Percentiles rank a stretch among this genome's conserved stretches.
Conservation (phyloP, 2,888 invertebrate genomes). For the Abrostola tripartita region DNA sequence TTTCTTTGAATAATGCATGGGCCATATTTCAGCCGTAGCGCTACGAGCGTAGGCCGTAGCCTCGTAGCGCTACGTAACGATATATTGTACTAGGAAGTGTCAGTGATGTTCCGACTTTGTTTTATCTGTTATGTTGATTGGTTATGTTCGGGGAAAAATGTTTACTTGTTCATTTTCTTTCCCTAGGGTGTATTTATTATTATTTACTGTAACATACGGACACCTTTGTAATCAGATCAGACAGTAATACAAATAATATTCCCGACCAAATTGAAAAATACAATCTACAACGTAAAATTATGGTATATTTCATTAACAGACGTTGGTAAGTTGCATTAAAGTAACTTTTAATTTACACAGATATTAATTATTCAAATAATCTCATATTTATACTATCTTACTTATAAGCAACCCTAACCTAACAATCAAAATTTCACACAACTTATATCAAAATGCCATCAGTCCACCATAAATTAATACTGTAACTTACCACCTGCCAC, state of each 20-base stretch:
- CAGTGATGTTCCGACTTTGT: constrained; percentile 68
- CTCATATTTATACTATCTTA: not conserved
- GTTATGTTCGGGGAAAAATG: constrained; percentile 28
- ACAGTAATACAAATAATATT: too few species aligned
- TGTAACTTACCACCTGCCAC: constrained; percentile 71
- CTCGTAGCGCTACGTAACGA: constrained; percentile 58
- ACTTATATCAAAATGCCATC: constrained; percentile 49
- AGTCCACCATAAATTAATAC: constrained; percentile 67
- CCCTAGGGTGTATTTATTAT: too few species aligned
- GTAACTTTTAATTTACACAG: not conserved
- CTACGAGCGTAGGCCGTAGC: constrained; percentile 71
- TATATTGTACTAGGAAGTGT: constrained; percentile 62
- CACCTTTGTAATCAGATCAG: too few species aligned
- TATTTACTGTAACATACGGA: too few species aligned
- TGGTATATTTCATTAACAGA: too few species aligned
- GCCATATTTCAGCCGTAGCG: constrained; percentile 86
- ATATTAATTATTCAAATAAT: not conserved
- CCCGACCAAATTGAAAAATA: too few species aligned
- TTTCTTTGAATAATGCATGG: constrained; percentile 90
- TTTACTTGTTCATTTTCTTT: constrained; percentile 8
- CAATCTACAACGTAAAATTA: too few species aligned
- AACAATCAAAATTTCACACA: constrained; percentile 56
- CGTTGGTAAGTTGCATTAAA: too few species aligned
- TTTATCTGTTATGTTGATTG: constrained; percentile 60
- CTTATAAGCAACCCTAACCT: constrained; percentile 26